Conservation (phyloP, 2,797 vertebrate genomes). For the Spea hammondii region DNA sequence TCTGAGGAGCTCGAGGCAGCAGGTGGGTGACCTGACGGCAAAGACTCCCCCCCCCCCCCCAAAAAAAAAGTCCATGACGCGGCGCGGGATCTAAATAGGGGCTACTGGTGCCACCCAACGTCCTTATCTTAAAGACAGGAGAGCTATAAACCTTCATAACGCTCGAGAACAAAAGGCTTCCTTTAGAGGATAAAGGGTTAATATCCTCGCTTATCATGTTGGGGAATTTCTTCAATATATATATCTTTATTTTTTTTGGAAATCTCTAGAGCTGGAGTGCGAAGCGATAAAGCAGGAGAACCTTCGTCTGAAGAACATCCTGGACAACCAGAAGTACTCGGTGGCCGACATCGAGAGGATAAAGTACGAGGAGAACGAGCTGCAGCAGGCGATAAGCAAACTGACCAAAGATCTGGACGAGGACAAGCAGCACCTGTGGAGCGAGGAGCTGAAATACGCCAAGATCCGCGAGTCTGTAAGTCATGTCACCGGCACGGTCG, state of each 20-base stretch:
- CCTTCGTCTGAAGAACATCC: slow-evolving; percentile 73
- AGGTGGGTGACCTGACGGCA: slow-evolving; percentile 68
- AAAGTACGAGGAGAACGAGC: slow-evolving; percentile 86
- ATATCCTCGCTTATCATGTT: too few species aligned
- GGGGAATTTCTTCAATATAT: too few species aligned
- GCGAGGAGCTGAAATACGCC: slow-evolving; percentile 85
- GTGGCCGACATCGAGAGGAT: slow-evolving; percentile 90
- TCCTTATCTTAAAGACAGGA: too few species aligned
- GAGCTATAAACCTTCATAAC: too few species aligned
- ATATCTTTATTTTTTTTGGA: neutral
- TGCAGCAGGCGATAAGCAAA: slow-evolving; percentile 82
- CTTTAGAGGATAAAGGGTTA: too few species aligned
- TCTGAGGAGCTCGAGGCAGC: slow-evolving; percentile 76
- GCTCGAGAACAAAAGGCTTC: too few species aligned
- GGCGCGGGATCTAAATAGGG: too few species aligned
- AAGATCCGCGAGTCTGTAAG: slow-evolving; percentile 82
- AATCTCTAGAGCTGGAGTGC: slow-evolving; percentile 72
- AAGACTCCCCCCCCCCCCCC: neutral
- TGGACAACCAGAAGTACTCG: slow-evolving; percentile 90
- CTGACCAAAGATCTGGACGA: slow-evolving; percentile 80
- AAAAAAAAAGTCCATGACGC: neutral
- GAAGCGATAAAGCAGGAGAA: slow-evolving; percentile 83
- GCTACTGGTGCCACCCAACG: too few species aligned
- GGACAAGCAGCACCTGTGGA: slow-evolving; percentile 86
- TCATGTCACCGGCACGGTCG: slow-evolving; percentile 46